Evolutionary conservation across 2,113 vertebrate species (phyloP).

Genomic region (Numida meleagris): DNA sequence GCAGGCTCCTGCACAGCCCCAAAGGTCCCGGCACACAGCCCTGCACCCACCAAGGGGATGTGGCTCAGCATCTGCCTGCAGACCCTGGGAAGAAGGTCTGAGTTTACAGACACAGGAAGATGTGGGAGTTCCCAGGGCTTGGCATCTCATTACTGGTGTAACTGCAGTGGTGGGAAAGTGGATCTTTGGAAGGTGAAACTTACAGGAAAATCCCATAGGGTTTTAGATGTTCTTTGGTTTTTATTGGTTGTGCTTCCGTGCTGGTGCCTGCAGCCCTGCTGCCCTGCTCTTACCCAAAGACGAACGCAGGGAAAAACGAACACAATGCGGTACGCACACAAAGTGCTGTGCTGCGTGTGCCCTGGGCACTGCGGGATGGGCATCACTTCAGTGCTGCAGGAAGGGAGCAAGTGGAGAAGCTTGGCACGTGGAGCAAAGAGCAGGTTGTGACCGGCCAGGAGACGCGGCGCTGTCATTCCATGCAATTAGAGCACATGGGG

Average conservation of each 20-base stretch:
- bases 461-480: not conserved
- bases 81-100: no score
- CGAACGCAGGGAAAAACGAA: fast-evolving
- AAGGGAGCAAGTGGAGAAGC: not conserved
- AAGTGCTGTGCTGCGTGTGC: fast-evolving
- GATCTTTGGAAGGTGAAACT: not conserved
- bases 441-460: fast-evolving
- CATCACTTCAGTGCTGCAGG: not conserved
- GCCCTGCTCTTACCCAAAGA: not conserved
- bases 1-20: not conserved
- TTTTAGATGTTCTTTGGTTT: not conserved
- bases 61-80: no score
- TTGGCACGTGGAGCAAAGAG: not conserved
- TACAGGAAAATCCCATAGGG: not conserved
- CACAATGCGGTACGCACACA: fast-evolving
- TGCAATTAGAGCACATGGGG: not conserved
- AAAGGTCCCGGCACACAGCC: fast-evolving
- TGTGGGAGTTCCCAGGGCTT: not conserved
- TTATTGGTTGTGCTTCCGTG: not conserved
- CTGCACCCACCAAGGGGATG: no score
- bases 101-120: not conserved
- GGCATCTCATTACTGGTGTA: not conserved
- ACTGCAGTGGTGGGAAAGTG: not conserved
- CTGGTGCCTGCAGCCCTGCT: fast-evolving
- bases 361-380: not conserved